These are phyloP conservation scores for Platycnemis pennipes DNA, from an alignment of 2,888 invertebrate genomes.

Conservation along the genomic window DNA sequence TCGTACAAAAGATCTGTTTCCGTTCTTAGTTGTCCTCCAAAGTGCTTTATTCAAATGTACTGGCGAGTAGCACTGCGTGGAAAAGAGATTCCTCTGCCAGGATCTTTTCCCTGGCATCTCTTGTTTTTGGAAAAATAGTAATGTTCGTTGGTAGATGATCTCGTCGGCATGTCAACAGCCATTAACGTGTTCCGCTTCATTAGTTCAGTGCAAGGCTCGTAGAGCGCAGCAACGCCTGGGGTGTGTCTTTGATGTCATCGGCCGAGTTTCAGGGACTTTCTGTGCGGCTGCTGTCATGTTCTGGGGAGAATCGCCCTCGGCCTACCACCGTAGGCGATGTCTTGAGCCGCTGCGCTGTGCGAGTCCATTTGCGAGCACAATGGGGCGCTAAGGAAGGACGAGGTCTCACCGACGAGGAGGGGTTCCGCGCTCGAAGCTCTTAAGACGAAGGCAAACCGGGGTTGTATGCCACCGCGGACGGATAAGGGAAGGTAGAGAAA, in stretches of 20 bases:
- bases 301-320: neutral
- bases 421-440: too few species aligned
- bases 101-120: too few species aligned
- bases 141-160: neutral
- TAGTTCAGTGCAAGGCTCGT: neutral
- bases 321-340: neutral
- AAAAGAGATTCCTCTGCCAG: too few species aligned
- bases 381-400: neutral
- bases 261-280: neutral
- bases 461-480: neutral
- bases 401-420: too few species aligned
- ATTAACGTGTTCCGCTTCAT: neutral
- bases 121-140: too few species aligned
- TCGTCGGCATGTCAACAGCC: neutral
- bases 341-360: neutral
- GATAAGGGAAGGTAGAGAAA: neutral
- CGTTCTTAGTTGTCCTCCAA: too few species aligned
- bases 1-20: too few species aligned
- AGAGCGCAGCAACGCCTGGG: neutral
- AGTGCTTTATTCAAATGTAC: too few species aligned
- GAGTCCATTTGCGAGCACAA: neutral
- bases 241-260: neutral
- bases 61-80: too few species aligned
- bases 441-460: neutral
- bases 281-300: constrained; percentile 5